Base-by-base conservation (phyloP, 2,797 vertebrate species). In the Cyprinodon diabolis region DNA sequence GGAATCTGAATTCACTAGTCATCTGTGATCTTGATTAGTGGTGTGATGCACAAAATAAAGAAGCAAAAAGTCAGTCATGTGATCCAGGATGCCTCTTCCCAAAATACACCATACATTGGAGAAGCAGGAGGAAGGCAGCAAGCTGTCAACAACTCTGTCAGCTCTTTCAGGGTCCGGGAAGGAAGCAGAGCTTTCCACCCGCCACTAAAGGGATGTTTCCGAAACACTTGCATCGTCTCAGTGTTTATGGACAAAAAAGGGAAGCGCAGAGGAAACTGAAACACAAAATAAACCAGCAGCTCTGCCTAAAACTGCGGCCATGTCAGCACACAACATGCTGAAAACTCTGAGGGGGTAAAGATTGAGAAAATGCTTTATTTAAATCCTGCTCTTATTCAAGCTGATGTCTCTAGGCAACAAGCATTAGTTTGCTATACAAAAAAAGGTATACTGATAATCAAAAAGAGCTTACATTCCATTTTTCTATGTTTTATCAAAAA, bases 131-230 rank as follows among this genome's bases (percentile, higher is more conserved):
- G 52, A 19, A 49, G 73, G 72, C 68, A 69, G 48, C 6, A 7
- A 77, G 81, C 85, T 80, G 84, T 89, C 82, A 79, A 82, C 81
- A 84, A 45, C 69, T 48, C 69, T 11, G 75, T 84, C 88, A 56
- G 78, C 81, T 85, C 84, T 90, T 89, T 84, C 70, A 17, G 74
- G 63, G 78, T 60, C 70, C 45, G 68, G 58, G 60, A 86, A 85
- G 86, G 90, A 91, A 90, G 86, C 71, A 21, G 54, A 72, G 79
- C 83, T 78, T 87, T 89, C 82, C 82, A 88, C 83, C 72, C 73
- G 6, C 83, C 80, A 68, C 78, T 77, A 66, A 87, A 83, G 74
- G 72, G 82, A 83, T 83, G 82, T 91, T 89, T 91, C 87, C 84
- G 79, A 90, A 92, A 91, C 77, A 78, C 60, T 85, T 66, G 51